phyloP scores from a whole-genome alignment of 2,797 vertebrate genomes.

The Sylvilagus floridanus region DNA sequence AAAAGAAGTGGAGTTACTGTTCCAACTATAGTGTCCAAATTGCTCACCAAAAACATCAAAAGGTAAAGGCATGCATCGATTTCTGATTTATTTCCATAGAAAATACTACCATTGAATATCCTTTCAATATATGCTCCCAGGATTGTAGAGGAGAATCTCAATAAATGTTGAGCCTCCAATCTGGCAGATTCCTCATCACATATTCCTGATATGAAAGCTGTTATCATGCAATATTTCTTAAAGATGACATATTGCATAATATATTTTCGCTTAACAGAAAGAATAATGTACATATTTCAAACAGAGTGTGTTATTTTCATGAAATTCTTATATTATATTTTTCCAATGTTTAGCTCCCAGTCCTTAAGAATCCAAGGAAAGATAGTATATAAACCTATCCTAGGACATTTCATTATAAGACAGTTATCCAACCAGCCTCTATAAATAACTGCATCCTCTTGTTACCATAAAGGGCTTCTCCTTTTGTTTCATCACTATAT shows the following conservation, averaged over 20 bases:
- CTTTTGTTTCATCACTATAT: constrained; percentile 11
- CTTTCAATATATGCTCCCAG: not conserved
- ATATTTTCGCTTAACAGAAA: not conserved
- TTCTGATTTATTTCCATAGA: not conserved
- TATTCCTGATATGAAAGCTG: not conserved
- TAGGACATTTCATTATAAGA: not conserved
- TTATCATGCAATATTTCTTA: constrained; percentile 36
- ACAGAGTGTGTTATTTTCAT: constrained; percentile 24
- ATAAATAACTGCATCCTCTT: not conserved
- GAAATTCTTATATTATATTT: not conserved
- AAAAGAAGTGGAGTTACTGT: not conserved
- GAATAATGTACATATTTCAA: constrained; percentile 53
- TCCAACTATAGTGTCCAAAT: not conserved
- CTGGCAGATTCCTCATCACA: not conserved
- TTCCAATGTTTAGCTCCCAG: not conserved
- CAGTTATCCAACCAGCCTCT: not conserved
- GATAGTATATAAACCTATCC: not conserved
- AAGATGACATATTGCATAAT: not conserved
- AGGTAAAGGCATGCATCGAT: not conserved
- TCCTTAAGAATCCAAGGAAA: not conserved
- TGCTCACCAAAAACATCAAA: not conserved
- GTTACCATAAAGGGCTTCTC: not conserved
- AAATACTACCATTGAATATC: not conserved
- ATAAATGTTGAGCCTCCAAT: constrained; percentile 34
- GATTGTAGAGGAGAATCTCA: constrained; percentile 43